Conservation (phyloP, 2,113 vertebrate genomes). For the Naja naja region DNA sequence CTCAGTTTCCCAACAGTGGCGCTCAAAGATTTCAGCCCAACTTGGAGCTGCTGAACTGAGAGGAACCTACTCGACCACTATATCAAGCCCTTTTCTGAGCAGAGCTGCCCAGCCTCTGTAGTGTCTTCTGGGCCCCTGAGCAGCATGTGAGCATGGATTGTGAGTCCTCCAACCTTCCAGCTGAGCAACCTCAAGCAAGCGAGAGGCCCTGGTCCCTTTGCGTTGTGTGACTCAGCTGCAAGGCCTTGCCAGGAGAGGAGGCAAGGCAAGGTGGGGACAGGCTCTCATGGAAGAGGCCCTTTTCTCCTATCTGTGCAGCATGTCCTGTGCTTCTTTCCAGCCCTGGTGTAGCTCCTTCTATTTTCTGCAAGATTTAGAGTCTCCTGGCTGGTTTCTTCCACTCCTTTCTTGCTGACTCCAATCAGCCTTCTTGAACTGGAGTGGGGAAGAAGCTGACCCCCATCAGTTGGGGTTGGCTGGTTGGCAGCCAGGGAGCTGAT, state of each 20-base stretch:
- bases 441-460: slow-evolving; percentile 4
- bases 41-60: not conserved
- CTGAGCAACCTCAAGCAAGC: not conserved
- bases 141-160: not conserved
- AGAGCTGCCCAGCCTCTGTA: not conserved
- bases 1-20: not conserved
- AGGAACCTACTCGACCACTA: not conserved
- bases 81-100: not conserved
- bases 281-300: not conserved
- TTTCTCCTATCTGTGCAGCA: not conserved
- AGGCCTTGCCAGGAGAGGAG: not conserved
- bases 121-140: not conserved
- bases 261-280: not conserved
- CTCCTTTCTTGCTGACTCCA: slow-evolving; percentile 12
- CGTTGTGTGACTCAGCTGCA: not conserved
- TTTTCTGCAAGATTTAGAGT: not conserved
- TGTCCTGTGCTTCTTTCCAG: not conserved
- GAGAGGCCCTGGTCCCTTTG: not conserved
- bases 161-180: not conserved
- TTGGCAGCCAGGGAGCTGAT: slow-evolving; percentile 19
- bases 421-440: slow-evolving; percentile 5
- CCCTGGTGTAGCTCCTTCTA: not conserved
- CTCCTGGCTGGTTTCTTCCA: not conserved
- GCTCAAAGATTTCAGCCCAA: not conserved
- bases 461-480: slow-evolving; percentile 28